Base-by-base conservation (phyloP, 1,140 invertebrate species). In the Drosophila rhopaloa region DNA sequence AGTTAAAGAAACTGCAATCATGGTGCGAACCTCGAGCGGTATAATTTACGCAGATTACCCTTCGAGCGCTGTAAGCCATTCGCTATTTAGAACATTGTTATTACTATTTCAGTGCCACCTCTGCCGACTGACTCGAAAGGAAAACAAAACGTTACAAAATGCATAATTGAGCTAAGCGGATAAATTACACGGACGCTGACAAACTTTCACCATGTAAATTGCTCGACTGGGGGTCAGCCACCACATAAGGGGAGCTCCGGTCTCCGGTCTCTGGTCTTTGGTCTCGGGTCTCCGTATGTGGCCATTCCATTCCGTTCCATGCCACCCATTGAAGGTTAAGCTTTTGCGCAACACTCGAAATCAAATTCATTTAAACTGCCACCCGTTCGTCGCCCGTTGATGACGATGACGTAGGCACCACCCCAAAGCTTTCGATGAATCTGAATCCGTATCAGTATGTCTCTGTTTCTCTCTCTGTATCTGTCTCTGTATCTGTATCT, bases 121-220 rank as follows among this genome's bases (percentile, higher is more conserved):
- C 46, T n/a, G 46, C 9, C 19, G 27, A 7, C 32, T 46, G 10
- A 8, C 47, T 29, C 2, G 6, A 68, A 57, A 16, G 43, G 19
- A 71, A 65, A 51, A 29, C 32, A 29, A 56, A 48, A 35, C 56
- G 59, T 82, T 82, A 82, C 75, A 62, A 75, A 61, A 83, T 79
- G 56, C 56, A 47, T 68, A 88, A 82, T 85, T 88, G 61, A 76
- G 73, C 73, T 37, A 67, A 66, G 35, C 79, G 73, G 83, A 85
- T 85, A 65, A 82, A 79, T 85, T 79, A 88, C 82, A 82, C 68
- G 53, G 47, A 37, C 70, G 75, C 51, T 78, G 80, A 62, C 65
- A 71, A 83, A 84, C 76, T 84, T 88, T 76, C 70, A 74, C 61
- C 70, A 82, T 82, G 67, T 79, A 59, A 82, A 88, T 82, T 76